Base-by-base conservation (phyloP, 1,140 invertebrate species). In the Drosophila orosa region DNA sequence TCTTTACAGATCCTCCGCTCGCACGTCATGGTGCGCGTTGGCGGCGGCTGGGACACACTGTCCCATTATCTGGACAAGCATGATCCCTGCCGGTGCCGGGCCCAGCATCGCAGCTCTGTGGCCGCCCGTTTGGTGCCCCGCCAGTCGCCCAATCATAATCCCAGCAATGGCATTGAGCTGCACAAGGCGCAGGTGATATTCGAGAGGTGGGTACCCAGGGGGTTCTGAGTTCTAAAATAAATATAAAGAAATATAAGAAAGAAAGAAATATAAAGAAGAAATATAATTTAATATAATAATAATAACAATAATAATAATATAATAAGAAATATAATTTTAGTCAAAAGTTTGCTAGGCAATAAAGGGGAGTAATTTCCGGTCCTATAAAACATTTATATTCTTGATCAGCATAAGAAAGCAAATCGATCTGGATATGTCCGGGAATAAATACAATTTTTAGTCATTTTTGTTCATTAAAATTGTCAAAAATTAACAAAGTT, bases 1-100 rank as follows among this genome's bases (percentile, higher is more conserved):
- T n/a, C n/a, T n/a, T 67, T 47, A 6, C 44, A 98, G 97, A 98
- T 99, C 86, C 93, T 99, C 19, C 94, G 98, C 25, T 98, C 97
- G 72, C 98, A 99, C 94, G 98, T 99, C 54, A 99, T 99, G 98
- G 98, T 99, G 17, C 95, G 98, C 67, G 98, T 99, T 13, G 98
- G 98, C 0, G 98, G 98, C 10, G 98, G 98, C 25, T 99, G 98
- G 98, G 98, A 99, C 92, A 99, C 98, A 0, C 93, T 99, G 22
- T 96, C 97, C 74, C 97, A 99, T 92, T 99, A 98, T 92, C 93
- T 99, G 91, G 97, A 98, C 92, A 98, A 98, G 92, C 98, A 99
- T 91, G 98, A 99, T 92, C 98, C 98, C 0, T 99, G 98, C 93
- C 94, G 98, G 52, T 98, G 97, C 92, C 94, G 95, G 78, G 94